Percentiles rank a stretch among this genome's conserved stretches.
Conservation (phyloP, 2,797 vertebrate species). For the Atherinosoma microstoma region DNA sequence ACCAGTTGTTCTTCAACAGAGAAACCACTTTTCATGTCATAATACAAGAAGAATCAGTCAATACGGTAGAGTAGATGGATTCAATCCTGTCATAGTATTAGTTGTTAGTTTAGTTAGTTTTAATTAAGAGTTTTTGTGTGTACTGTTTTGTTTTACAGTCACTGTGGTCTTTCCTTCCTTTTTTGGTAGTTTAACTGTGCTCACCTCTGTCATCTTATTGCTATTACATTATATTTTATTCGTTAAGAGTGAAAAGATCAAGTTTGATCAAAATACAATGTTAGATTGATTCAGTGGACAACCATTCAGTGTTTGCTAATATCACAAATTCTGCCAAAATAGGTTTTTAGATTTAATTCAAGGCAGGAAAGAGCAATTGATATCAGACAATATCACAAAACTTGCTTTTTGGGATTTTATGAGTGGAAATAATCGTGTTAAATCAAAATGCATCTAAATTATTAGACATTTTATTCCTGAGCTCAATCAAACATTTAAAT, state of each 20-base stretch:
- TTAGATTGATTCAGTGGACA: no score
- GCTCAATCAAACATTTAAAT: neutral
- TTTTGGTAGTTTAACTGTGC: neutral
- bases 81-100: neutral
- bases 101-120: neutral
- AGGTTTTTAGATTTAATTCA: no score
- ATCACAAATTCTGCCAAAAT: no score
- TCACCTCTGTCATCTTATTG: neutral
- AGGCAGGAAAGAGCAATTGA: no score
- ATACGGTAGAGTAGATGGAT: neutral
- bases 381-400: no score
- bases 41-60: neutral
- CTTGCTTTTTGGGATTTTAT: no score
- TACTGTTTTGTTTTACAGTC: neutral
- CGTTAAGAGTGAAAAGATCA: no score
- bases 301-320: no score
- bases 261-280: no score
- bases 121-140: neutral
- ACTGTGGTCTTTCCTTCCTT: neutral
- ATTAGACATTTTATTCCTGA: neutral
- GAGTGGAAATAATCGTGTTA: no score
- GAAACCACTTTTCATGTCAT: neutral
- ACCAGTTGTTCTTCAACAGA: neutral
- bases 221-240: neutral
- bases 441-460: no score